Conservation (phyloP, 2,113 vertebrate species). For the Laticauda colubrina region DNA sequence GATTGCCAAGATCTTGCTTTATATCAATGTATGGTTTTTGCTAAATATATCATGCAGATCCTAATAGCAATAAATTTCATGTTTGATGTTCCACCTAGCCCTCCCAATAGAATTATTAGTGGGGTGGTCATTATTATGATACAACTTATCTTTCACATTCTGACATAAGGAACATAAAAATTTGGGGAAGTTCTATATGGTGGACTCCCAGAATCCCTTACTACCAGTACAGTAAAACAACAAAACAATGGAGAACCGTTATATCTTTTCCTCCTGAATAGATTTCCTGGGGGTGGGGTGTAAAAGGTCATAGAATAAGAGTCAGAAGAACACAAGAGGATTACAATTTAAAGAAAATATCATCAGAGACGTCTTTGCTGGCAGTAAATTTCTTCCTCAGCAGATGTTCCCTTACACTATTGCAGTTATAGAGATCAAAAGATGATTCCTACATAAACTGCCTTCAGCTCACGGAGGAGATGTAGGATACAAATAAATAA, state of each 20-base stretch:
- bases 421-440: not conserved
- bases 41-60: constrained; percentile 29
- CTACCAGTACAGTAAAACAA: not conserved
- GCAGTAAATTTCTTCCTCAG: not conserved
- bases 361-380: not conserved
- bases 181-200: not conserved
- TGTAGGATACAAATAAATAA: not conserved
- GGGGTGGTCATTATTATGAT: not conserved
- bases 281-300: not conserved
- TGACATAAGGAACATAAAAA: constrained; percentile 10
- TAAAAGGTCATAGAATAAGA: not conserved
- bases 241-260: not conserved
- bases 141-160: constrained; percentile 27
- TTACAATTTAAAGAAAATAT: not conserved
- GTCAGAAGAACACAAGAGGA: not conserved
- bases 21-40: not conserved
- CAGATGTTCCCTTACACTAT: not conserved
- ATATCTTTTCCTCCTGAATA: not conserved
- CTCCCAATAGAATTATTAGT: not conserved
- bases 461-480: not conserved
- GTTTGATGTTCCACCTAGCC: not conserved
- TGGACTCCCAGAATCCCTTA: not conserved
- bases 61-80: constrained; percentile 34
- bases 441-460: not conserved
- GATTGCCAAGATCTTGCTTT: not conserved